Conservation (phyloP, 1,140 invertebrate genomes). For the Carcinoscorpius rotundicauda region DNA sequence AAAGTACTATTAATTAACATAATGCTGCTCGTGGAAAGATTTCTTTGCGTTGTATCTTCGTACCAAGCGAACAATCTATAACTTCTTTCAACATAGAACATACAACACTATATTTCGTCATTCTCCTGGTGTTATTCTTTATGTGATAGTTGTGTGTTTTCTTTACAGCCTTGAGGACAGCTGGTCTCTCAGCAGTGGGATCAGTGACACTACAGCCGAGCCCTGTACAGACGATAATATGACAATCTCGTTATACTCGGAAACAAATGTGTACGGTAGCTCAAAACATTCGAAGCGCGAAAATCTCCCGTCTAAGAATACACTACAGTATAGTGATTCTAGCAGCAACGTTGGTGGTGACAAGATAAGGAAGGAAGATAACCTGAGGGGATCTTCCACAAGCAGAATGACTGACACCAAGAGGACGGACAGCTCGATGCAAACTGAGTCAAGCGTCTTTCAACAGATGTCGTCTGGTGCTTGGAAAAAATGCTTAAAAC, state of each 20-base stretch:
- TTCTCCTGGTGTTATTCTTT: no score
- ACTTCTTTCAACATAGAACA: no score
- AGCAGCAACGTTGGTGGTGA: conserved; percentile 11
- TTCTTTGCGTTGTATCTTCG: no score
- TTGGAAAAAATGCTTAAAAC: conserved; percentile 45
- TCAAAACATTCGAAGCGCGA: conserved; percentile 23
- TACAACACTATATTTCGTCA: no score
- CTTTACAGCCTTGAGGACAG: conserved; percentile 46
- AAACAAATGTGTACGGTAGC: conserved; percentile 33
- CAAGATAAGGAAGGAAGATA: conserved; percentile 2
- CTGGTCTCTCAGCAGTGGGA: conserved; percentile 45
- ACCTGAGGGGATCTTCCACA: conserved; percentile 21
- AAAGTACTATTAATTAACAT: no score
- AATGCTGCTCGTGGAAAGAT: no score
- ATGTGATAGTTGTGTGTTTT: no score
- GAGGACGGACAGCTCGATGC: conserved; percentile 44
- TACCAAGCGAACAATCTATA: no score
- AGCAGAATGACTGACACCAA: conserved; percentile 19
- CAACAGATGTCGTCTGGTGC: conserved; percentile 41
- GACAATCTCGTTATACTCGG: conserved; percentile 34
- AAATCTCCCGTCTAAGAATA: no score
- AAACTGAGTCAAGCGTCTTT: conserved; percentile 44
- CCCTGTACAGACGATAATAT: conserved; percentile 44
- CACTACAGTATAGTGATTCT: no score
- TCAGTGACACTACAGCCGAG: conserved; percentile 44